A percentile compares a stretch with the other conserved stretches of the same genome.
These are phyloP conservation scores for Apostichopus japonicus DNA, from an alignment of 35 echinoderm and acorn worm species.

Conservation along the genomic window DNA sequence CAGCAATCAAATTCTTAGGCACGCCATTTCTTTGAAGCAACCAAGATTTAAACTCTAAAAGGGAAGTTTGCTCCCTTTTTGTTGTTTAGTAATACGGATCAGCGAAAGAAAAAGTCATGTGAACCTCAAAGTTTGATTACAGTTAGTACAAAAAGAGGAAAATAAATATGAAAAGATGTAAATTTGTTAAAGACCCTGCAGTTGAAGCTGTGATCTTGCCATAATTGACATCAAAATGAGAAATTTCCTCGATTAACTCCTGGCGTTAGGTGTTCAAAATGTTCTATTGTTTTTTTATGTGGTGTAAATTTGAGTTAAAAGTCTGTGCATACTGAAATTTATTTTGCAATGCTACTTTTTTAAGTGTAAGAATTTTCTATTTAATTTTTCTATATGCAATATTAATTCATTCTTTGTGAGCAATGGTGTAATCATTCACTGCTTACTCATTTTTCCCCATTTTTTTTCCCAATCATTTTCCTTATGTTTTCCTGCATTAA, in stretches of 20 bases:
- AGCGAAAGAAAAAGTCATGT: too few relatives aligned
- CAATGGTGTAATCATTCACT: conserved; percentile 28
- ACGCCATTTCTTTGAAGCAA: too few relatives aligned
- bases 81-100: too few relatives aligned
- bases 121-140: too few relatives aligned
- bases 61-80: too few relatives aligned
- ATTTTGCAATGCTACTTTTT: conserved; percentile 45
- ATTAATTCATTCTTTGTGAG: conserved; percentile 33
- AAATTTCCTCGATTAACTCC: background rate
- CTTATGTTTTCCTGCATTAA: background rate
- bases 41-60: too few relatives aligned
- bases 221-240: background rate
- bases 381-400: conserved; percentile 42
- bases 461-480: background rate
- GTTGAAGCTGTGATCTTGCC: background rate
- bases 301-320: background rate
- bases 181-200: too few relatives aligned
- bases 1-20: too few relatives aligned
- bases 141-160: too few relatives aligned
- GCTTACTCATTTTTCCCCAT: background rate
- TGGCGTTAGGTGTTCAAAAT: background rate
- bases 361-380: conserved; percentile 50
- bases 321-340: conserved; percentile 44
- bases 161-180: too few relatives aligned
- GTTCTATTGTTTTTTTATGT: background rate